A percentile compares a stretch with the other conserved stretches of the same genome.
Evolutionary conservation across 2,888 invertebrate species (phyloP).

Genomic region (Dryobota labecula): DNA sequence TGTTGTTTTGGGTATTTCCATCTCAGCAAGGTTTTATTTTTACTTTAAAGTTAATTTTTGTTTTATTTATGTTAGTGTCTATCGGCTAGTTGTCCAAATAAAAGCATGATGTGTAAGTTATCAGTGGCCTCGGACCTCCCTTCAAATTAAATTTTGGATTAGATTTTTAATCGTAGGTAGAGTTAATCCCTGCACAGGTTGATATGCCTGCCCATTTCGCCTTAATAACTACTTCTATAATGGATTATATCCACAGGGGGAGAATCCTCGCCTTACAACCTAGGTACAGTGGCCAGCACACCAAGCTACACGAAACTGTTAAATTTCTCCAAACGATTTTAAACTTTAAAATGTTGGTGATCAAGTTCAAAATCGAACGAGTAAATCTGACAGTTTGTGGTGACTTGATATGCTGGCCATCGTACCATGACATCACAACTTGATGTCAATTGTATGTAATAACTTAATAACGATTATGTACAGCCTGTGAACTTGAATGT

Average conservation of each 20-base stretch:
- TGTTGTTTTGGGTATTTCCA: constrained; percentile 46
- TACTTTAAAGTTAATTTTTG: background rate
- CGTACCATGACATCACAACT: constrained; percentile 54
- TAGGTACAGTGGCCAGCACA: too few species aligned
- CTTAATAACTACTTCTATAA: constrained; percentile 13
- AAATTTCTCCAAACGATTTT: too few species aligned
- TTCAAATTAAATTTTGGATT: too few species aligned
- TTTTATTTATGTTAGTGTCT: background rate
- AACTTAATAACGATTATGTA: constrained; percentile 62
- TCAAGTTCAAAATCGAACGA: too few species aligned
- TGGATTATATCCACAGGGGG: constrained; percentile 17
- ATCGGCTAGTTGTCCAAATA: background rate
- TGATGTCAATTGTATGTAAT: constrained; percentile 58
- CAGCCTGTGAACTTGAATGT: constrained; percentile 70
- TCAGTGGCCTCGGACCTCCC: too few species aligned
- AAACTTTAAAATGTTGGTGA: too few species aligned
- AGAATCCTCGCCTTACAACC: constrained; percentile 13
- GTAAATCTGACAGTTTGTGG: too few species aligned
- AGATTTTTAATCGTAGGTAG: too few species aligned
- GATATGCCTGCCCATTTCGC: background rate
- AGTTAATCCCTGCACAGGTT: too few species aligned
- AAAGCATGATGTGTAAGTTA: background rate
- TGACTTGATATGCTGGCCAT: too few species aligned
- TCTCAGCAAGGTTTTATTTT: background rate
- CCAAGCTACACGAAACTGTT: too few species aligned